Conservation (phyloP, 1,140 invertebrate genomes). For the Coptotermes formosanus region DNA sequence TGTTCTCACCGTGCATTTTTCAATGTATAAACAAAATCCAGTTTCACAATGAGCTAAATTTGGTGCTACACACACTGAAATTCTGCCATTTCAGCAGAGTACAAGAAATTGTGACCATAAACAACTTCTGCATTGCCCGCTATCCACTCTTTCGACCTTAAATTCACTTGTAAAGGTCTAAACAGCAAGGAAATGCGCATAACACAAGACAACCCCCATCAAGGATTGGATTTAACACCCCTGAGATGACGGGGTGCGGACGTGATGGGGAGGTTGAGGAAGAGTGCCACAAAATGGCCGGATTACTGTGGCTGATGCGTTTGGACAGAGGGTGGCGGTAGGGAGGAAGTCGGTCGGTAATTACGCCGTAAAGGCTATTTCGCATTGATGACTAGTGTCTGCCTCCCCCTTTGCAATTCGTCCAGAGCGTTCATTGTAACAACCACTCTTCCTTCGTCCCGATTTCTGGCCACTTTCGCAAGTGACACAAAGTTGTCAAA, state of each 20-base stretch:
- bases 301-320: conserved; percentile 23
- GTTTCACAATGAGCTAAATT: too few species aligned
- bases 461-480: not conserved
- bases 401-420: not conserved
- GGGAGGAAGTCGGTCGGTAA: not conserved
- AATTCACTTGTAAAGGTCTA: not conserved
- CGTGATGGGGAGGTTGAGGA: conserved; percentile 11
- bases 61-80: too few species aligned
- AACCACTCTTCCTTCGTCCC: not conserved
- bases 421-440: not conserved
- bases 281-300: conserved; percentile 22
- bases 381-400: not conserved
- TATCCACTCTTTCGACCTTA: not conserved
- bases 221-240: not conserved
- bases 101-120: too few species aligned
- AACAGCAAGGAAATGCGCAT: not conserved
- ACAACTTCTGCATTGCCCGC: too few species aligned
- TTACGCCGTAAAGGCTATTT: conserved; percentile 18
- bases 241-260: conserved; percentile 8
- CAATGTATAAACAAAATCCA: too few species aligned
- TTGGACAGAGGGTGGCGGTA: not conserved
- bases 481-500: not conserved
- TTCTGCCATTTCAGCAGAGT: not conserved
- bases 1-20: too few species aligned
- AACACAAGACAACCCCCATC: not conserved